These are phyloP conservation scores for Odocoileus virginianus DNA, from an alignment of 2,113 vertebrate genomes.

Conservation along the genomic window DNA sequence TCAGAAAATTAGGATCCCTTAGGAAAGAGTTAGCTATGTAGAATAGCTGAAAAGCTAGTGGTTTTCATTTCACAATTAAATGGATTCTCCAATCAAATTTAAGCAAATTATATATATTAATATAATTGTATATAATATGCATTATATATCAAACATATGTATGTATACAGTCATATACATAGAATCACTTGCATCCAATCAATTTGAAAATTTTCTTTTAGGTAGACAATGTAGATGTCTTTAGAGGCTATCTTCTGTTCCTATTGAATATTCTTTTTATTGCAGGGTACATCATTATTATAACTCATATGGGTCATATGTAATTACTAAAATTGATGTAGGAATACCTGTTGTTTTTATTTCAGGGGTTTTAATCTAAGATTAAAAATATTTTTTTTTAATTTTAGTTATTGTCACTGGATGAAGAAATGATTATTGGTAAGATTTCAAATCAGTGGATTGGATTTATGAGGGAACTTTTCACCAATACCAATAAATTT, in stretches of 20 bases:
- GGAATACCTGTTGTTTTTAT: not conserved
- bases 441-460: slow-evolving; percentile 92
- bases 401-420: slow-evolving; percentile 85
- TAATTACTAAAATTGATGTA: not conserved
- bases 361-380: not conserved
- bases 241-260: not conserved
- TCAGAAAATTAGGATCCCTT: not conserved
- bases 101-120: not conserved
- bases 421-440: slow-evolving; percentile 85
- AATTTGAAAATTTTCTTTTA: not conserved
- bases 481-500: slow-evolving; percentile 75
- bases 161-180: not conserved
- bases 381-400: not conserved
- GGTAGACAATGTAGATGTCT: not conserved
- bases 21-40: not conserved
- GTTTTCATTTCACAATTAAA: not conserved
- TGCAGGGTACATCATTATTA: not conserved
- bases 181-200: not conserved
- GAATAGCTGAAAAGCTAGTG: not conserved
- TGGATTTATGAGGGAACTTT: slow-evolving; percentile 83
- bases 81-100: not conserved
- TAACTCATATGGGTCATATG: not conserved
- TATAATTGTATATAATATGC: not conserved
- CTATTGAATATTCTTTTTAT: not conserved
- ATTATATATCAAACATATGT: not conserved